These are phyloP conservation scores for Caloenas nicobarica DNA, from an alignment of 2,113 vertebrate species.

Conservation along the genomic window DNA sequence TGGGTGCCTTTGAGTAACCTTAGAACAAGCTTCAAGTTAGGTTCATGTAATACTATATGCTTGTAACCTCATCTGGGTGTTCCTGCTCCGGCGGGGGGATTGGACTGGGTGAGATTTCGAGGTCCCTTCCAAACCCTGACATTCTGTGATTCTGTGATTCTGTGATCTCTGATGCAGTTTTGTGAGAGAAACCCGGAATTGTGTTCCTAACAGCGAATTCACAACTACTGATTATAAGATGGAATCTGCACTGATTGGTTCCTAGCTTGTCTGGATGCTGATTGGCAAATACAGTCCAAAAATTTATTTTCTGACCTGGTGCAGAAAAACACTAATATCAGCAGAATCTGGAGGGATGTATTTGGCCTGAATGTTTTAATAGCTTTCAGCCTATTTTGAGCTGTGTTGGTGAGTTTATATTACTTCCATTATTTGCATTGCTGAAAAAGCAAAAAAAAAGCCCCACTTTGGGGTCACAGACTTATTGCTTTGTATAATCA, in stretches of 20 bases:
- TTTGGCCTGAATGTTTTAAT: not conserved
- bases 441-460: not conserved
- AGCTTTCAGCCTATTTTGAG: not conserved
- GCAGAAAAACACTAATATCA: not conserved
- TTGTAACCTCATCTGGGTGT: too few relatives aligned
- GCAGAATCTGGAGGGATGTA: not conserved
- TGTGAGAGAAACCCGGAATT: not conserved
- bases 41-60: not conserved
- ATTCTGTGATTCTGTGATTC: too few relatives aligned
- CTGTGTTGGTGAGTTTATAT: not conserved
- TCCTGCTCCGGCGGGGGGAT: too few relatives aligned
- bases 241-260: not conserved
- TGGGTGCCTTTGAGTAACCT: constrained; percentile 17
- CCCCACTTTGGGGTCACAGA: not conserved
- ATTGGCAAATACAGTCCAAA: not conserved
- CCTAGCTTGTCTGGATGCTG: not conserved
- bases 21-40: not conserved
- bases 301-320: not conserved
- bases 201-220: not conserved
- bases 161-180: not conserved
- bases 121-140: too few relatives aligned
- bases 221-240: not conserved
- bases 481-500: not conserved
- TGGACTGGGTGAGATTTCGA: too few relatives aligned
- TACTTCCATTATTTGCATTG: not conserved